Evolutionary conservation across 2,797 vertebrate genomes (phyloP).

Genomic region (Poecilia gillii): DNA sequence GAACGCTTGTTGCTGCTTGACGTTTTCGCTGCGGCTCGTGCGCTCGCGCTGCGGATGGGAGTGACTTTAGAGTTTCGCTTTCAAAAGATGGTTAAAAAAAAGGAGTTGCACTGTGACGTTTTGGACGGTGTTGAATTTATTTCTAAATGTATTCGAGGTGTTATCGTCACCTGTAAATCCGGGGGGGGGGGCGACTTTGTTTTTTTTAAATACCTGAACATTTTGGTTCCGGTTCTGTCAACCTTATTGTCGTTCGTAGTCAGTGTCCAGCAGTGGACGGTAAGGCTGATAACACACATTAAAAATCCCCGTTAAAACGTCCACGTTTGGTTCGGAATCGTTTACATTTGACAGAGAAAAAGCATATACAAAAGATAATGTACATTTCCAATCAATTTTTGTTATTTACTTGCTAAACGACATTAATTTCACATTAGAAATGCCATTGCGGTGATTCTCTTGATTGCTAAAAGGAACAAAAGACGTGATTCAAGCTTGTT

Average conservation of each 20-base stretch:
- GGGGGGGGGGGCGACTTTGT: not conserved
- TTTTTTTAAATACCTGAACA: not conserved
- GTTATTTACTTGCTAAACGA: not conserved
- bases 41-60: slow-evolving; percentile 26
- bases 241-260: not conserved
- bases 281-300: not conserved
- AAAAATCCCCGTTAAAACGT: too few species aligned
- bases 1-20: slow-evolving; percentile 62
- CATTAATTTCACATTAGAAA: too few species aligned
- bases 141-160: not conserved
- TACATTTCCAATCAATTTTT: not conserved
- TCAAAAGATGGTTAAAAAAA: not conserved
- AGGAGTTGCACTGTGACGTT: not conserved
- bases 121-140: not conserved
- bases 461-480: not conserved
- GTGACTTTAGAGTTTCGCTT: slow-evolving; percentile 24
- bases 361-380: not conserved
- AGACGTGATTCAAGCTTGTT: not conserved
- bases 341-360: not conserved
- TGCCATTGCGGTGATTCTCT: not conserved
- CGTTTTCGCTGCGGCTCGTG: not conserved
- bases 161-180: not conserved
- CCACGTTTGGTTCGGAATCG: not conserved
- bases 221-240: not conserved
- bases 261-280: not conserved